phyloP scores from a whole-genome alignment of 2,113 vertebrate species.

The Erythrocercus mccallii region DNA sequence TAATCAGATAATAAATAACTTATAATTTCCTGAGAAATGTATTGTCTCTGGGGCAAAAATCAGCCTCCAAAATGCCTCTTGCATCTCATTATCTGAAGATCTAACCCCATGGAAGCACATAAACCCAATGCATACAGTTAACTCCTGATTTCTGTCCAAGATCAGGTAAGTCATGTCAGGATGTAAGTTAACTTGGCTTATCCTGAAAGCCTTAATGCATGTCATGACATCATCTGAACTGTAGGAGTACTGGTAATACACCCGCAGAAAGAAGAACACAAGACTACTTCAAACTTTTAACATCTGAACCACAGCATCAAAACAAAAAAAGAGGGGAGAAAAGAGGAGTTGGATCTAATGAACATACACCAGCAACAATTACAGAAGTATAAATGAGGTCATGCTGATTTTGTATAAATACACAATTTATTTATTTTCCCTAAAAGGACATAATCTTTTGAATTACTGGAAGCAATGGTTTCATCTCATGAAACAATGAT shows the following conservation, averaged over 20 bases:
- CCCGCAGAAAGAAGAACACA: background rate
- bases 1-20: background rate
- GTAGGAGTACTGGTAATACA: background rate
- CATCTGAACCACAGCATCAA: background rate
- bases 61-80: background rate
- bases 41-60: background rate
- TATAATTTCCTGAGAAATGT: background rate
- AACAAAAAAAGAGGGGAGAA: background rate
- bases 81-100: background rate
- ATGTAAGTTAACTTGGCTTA: background rate
- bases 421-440: background rate
- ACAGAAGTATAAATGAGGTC: background rate
- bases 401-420: background rate
- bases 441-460: background rate
- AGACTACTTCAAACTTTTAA: background rate
- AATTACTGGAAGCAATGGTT: background rate
- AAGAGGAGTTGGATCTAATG: background rate
- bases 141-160: background rate
- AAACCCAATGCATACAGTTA: accelerated
- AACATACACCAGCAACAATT: background rate
- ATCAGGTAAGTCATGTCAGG: background rate
- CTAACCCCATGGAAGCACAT: background rate
- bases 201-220: background rate
- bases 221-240: background rate
- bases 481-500: background rate